Conservation (phyloP, 2,888 invertebrate species). For the Calliphora vomitoria region DNA sequence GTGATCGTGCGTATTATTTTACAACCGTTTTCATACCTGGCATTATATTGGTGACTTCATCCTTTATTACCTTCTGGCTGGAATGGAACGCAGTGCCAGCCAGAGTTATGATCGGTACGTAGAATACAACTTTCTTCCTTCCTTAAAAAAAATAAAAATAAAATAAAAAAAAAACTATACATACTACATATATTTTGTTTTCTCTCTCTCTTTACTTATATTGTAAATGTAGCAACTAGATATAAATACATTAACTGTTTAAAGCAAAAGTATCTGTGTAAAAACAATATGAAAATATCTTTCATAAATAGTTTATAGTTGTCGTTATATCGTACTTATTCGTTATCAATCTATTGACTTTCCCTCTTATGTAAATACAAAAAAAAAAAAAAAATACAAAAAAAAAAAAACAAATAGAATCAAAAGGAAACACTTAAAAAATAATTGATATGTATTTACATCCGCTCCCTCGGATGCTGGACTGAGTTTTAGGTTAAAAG, state of each 20-base stretch:
- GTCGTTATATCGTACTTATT: slow-evolving; percentile 43
- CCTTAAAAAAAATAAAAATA: slow-evolving; percentile 34
- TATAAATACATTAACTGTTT: slow-evolving; percentile 46
- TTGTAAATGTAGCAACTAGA: slow-evolving; percentile 55
- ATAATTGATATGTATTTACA: slow-evolving; percentile 6
- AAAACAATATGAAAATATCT: slow-evolving; percentile 13
- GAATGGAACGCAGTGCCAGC: slow-evolving; percentile 99
- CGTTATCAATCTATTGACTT: slow-evolving; percentile 36
- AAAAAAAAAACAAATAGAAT: neutral
- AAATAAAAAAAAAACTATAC: slow-evolving; percentile 59
- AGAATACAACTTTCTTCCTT: slow-evolving; percentile 74
- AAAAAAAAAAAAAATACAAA: neutral
- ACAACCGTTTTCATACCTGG: slow-evolving; percentile 98
- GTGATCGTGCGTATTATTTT: slow-evolving; percentile 98
- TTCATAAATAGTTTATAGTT: slow-evolving; percentile 51
- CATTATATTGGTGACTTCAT: slow-evolving; percentile 97
- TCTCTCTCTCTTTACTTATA: slow-evolving; percentile 61
- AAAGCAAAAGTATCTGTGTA: slow-evolving; percentile 37
- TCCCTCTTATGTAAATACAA: slow-evolving; percentile 48
- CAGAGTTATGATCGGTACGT: slow-evolving; percentile 97
- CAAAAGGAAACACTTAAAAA: slow-evolving; percentile 19
- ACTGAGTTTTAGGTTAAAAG: slow-evolving; percentile 29
- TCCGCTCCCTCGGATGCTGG: slow-evolving; percentile 36
- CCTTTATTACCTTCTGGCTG: slow-evolving; percentile 98
- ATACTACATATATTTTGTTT: slow-evolving; percentile 64